These are phyloP conservation scores for Globia sparganii DNA, from an alignment of 2,888 invertebrate genomes.

Conservation along the genomic window DNA sequence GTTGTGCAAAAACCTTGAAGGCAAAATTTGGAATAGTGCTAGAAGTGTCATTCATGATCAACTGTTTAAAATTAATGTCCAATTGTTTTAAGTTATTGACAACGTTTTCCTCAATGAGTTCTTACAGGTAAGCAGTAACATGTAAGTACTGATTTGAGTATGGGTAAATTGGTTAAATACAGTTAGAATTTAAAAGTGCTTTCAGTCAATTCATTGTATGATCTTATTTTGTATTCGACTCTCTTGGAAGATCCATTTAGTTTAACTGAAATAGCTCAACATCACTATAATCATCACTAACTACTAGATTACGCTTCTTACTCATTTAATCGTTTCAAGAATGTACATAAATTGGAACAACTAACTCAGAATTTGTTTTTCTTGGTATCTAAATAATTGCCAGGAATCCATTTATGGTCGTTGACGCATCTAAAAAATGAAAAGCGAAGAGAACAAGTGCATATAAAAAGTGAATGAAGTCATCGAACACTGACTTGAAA, in stretches of 20 bases:
- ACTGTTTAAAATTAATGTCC: constrained; percentile 27
- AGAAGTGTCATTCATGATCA: not conserved
- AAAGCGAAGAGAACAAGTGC: constrained; percentile 45
- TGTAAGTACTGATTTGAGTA: not conserved
- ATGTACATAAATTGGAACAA: constrained; percentile 8
- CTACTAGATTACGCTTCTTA: not conserved
- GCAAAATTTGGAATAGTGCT: constrained; percentile 11
- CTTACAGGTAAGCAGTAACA: not conserved
- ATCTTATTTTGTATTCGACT: not conserved
- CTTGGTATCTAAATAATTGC: constrained; percentile 43
- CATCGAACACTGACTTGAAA: constrained; percentile 38
- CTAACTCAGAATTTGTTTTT: constrained; percentile 16
- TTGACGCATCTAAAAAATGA: constrained; percentile 34
- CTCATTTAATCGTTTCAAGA: not conserved
- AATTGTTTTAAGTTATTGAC: constrained; percentile 50
- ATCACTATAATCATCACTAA: not conserved
- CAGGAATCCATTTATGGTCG: constrained; percentile 30
- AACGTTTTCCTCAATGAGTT: constrained; percentile 43
- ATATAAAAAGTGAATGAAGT: constrained; percentile 58
- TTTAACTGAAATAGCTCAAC: not conserved
- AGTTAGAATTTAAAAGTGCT: constrained; percentile 1
- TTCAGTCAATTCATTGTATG: not conserved
- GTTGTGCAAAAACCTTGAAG: not conserved
- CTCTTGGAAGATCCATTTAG: not conserved
- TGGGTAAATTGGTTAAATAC: constrained; percentile 1